Base-by-base conservation (phyloP, 2,888 invertebrate genomes). In the Leucania comma region DNA sequence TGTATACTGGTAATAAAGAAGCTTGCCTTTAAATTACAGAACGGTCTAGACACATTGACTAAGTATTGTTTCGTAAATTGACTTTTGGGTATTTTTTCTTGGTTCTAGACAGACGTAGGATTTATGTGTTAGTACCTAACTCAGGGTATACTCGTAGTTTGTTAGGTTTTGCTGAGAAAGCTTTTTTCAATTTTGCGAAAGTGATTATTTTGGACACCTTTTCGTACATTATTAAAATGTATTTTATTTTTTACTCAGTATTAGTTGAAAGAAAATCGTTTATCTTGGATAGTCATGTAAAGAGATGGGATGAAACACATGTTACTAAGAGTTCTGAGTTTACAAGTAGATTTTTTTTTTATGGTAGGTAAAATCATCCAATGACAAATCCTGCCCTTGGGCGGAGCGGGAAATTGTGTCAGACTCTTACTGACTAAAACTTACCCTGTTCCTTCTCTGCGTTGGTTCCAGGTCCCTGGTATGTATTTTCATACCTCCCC, bases 1-100 rank as follows among this genome's bases (percentile, higher is more conserved):
- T 67, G 59, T 81, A 71, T 81, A 50, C 68, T 68, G 38, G n/a
- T 68, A 77, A 75, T 85, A 81, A 68, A 83, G 79, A 78, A 69
- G 51, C 64, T 56, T 51, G 61, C 56, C 67, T 72, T 75, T 75
- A 81, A 82, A 82, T 85, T 73, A 76, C 74, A 56, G 54, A 78
- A 79, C 63, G 64, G 79, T 82, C 68, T 74, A 76, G 82, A 77
- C 64, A 67, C 32, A 68, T 74, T 82, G 75, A 78, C 70, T 42
- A 68, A 83, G 72, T 73, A 64, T 67, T 73, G 73, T 72, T 69
- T 72, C 65, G 69, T 57, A 72, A 76, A 81, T 78, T 75, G 68
- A 80, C 70, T 62, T 72, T 78, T 70, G 53, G 63, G 48, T 71
- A 20, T 26, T 67, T 71, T 76, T 75, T 64, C 35, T 10, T 46